Conservation (phyloP, 2,797 vertebrate species). For the Acipenser oxyrinchus region DNA sequence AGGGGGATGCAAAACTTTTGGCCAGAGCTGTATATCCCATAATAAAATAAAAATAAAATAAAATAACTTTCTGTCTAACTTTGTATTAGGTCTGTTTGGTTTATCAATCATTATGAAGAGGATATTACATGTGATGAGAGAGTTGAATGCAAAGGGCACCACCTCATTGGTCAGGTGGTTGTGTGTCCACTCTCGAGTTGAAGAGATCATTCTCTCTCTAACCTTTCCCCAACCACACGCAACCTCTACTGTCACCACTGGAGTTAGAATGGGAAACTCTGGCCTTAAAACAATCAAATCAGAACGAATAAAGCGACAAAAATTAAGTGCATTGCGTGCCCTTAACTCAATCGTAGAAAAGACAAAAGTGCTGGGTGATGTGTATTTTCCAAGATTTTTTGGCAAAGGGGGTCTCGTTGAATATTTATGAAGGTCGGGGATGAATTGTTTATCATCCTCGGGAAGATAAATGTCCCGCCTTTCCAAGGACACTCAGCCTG, state of each 20-base stretch:
- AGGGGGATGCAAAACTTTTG: no score
- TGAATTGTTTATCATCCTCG: slow-evolving; percentile 33
- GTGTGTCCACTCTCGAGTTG: no score
- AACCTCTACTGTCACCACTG: not conserved
- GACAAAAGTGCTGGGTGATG: slow-evolving; percentile 14
- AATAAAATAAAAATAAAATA: no score
- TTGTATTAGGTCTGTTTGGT: no score
- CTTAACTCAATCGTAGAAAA: slow-evolving; percentile 1
- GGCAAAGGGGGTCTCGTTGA: slow-evolving; percentile 33
- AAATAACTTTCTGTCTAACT: no score
- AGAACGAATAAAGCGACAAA: not conserved
- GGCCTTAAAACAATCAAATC: not conserved
- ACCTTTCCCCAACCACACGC: not conserved
- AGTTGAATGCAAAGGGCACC: no score
- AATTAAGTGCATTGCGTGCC: not conserved
- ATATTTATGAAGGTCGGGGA: slow-evolving; percentile 36
- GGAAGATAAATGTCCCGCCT: slow-evolving; percentile 47
- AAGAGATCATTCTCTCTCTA: not conserved
- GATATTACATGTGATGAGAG: no score
- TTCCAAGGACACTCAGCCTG: slow-evolving; percentile 49
- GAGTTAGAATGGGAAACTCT: not conserved
- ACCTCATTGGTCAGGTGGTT: no score
- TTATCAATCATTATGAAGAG: no score
- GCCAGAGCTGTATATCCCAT: no score
- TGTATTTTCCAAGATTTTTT: slow-evolving; percentile 32